Evolutionary conservation across 2,888 invertebrate genomes (phyloP).

Genomic region (Synanthedon formicaeformis): DNA sequence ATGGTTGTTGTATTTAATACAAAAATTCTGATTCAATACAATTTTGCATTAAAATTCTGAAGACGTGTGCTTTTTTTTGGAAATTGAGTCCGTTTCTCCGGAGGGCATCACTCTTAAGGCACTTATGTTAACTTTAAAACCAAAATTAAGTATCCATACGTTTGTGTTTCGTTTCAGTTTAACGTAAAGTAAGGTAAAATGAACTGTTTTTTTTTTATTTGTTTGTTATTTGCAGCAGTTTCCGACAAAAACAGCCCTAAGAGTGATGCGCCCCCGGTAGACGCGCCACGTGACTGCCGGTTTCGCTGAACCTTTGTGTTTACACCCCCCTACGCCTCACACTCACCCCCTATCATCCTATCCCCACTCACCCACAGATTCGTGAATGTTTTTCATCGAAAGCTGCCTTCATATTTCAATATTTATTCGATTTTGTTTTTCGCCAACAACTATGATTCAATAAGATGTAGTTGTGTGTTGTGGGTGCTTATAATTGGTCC

Average conservation of each 20-base stretch:
- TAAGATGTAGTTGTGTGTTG: no score
- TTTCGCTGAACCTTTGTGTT: conserved; percentile 54
- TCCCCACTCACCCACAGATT: conserved; percentile 12
- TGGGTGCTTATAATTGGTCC: no score
- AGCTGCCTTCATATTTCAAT: no score
- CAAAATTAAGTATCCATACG: no score
- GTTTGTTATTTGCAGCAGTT: conserved; percentile 4
- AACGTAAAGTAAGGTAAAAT: not conserved
- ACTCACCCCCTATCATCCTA: conserved; percentile 12
- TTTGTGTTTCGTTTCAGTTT: no score
- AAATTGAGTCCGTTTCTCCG: conserved; percentile 18
- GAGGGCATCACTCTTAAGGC: conserved; percentile 59
- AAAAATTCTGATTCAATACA: conserved; percentile 57
- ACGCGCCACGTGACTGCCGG: conserved; percentile 69
- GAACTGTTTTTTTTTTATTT: conserved; percentile 5
- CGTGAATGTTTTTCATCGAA: not conserved
- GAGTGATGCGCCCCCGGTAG: conserved; percentile 69
- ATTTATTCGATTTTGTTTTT: no score
- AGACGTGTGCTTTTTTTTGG: conserved; percentile 16
- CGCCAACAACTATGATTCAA: no score
- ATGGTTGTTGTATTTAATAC: conserved; percentile 58
- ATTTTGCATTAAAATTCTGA: conserved; percentile 6
- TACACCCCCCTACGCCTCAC: conserved; percentile 31
- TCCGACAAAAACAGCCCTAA: conserved; percentile 36
- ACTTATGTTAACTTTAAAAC: conserved; percentile 4